These are phyloP conservation scores for Aurelia aurita DNA, from an alignment of 30 jellyfish, hydroid and myxozoan genomes.

Conservation along the genomic window DNA sequence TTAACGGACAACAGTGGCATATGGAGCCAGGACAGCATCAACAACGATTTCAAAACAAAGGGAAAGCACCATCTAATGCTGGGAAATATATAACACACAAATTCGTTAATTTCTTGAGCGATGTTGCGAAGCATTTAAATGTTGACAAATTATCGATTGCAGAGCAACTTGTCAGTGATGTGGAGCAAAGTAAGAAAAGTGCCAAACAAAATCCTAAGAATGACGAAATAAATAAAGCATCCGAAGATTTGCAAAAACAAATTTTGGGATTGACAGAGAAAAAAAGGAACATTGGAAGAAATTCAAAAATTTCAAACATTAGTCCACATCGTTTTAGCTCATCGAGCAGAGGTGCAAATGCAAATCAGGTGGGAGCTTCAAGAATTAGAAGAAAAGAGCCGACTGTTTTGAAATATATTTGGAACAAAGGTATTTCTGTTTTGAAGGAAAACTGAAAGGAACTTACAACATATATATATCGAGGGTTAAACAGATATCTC, in stretches of 20 bases:
- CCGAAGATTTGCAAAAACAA: background rate
- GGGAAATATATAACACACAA: conserved; percentile 61
- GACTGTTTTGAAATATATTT: conserved; percentile 48
- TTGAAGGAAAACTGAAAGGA: conserved; percentile 31
- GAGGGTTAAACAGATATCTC: too few species aligned
- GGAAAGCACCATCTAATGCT: background rate
- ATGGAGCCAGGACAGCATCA: conserved; percentile 50
- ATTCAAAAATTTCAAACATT: too few species aligned
- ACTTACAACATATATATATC: too few species aligned
- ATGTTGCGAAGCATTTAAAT: conserved; percentile 66
- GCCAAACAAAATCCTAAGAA: too few species aligned
- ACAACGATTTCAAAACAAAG: background rate
- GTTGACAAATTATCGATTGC: conserved; percentile 74
- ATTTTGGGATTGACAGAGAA: background rate
- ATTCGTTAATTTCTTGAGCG: conserved; percentile 67
- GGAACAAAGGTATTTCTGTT: conserved; percentile 72
- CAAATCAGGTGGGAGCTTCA: background rate
- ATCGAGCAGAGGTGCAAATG: background rate
- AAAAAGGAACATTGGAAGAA: conserved; percentile 4
- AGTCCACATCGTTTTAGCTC: too few species aligned
- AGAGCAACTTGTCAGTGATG: conserved; percentile 75
- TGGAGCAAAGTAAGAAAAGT: conserved; percentile 53
- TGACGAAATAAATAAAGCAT: background rate
- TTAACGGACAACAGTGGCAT: conserved; percentile 54
- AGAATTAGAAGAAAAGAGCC: conserved; percentile 57